Base-by-base conservation (phyloP, 2,888 invertebrate genomes). In the Dynastes hyllus region DNA sequence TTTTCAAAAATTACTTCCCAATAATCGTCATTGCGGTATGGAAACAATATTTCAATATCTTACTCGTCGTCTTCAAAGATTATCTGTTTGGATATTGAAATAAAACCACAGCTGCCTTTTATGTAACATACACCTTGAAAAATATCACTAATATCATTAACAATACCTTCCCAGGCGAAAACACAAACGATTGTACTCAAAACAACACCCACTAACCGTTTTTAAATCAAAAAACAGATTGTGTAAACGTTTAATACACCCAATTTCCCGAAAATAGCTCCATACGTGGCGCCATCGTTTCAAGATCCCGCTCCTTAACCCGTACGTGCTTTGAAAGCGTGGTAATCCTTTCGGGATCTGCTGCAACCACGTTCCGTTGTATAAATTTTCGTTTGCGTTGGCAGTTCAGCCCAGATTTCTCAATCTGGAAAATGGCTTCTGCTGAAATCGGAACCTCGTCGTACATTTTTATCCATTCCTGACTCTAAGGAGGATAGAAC, bases 381-480 rank as follows among this genome's bases (percentile, higher is more conserved):
- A 55, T 55, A 55, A 55, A 55, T 55, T 55, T 55, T 55, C 55
- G 22, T 55, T 55, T 22, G 22, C 9, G 22, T 22, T 16, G 55
- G 55, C 55, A 27, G 22, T 55, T 22, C 45, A 2, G 55, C 22
- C n/a, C 55, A 22, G 55, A 55, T 55, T 55, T 55, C 55, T 22
- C 55, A 55, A 45, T 45, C 45, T 22, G 22, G 22, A 22, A 22
- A 6, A 8, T 22, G 22, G 22, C 22, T 22, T 16, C 22, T 8
- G 8, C 3, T 55, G 16, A 66, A 66, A 66, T 66, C 66, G 16
- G n/a, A 66, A 22, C 66, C 45, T 16, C 16, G 45, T 22, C 66
- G 66, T 66, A 66, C 66, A 66, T 66, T 66, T 66, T 66, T 66
- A 66, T 66, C 66, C 37, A 66, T 66, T 8, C 55, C 8, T 8